Evolutionary conservation across 2,888 invertebrate genomes (phyloP), one percentile per base, ranked within the genome.

Genomic region (Alloplasta piceator): DNA sequence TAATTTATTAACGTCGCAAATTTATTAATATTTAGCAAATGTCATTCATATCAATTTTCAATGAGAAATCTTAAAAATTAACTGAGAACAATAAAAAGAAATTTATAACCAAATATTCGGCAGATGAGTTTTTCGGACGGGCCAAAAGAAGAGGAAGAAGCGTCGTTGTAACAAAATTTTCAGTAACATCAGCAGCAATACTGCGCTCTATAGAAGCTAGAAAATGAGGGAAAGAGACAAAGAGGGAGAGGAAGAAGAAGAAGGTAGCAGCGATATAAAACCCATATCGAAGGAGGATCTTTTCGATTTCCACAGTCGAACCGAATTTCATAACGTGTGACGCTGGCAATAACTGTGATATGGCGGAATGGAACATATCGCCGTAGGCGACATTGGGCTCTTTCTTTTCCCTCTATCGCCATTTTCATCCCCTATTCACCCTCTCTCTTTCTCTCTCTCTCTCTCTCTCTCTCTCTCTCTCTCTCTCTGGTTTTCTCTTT

Each of bases 311-410:
- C 83, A 75, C 74, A 75, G 78, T 56, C 78, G 78, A 55, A 75
- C 80, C 75, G 81, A 85, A 85, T 85, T 85, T 85, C 83, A 85
- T 85, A 85, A 85, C 85, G 84, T 81, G 84, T 83, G 85, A 84
- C 84, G 84, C 77, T 66, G 58, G 82, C 82, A 84, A 84, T 84
- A 83, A 84, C 83, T 78, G 83, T 76, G 82, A 82, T 82, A 79
- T 79, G 82, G 79, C 74, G 74, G 74, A 75, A 81, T 74, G 71
- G 70, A 81, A 73, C 56, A 77, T 75, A 75, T 78, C 74, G 81
- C 81, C 81, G 46, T 73, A 67, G 77, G 82, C 75, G 66, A 76
- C 71, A 64, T 9, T 58, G 63, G 61, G 26, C 3, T 26, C 26
- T 26, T 26, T 26, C 26, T 26, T 26, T 26, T 26, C 26, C 3